Conservation (phyloP, 1,140 invertebrate species). For the Conus betulinus region DNA sequence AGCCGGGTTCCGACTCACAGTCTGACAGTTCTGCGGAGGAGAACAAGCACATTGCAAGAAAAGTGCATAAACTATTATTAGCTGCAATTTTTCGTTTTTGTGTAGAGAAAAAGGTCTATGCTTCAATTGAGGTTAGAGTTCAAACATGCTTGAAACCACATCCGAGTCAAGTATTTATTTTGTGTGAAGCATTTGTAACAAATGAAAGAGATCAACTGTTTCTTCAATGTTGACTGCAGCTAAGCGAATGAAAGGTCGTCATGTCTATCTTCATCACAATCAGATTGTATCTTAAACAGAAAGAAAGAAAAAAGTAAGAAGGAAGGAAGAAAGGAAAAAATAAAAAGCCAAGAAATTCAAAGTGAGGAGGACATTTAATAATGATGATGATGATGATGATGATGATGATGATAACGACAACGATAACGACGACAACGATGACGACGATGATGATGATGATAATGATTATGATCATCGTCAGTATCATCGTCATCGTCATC, state of each 20-base stretch:
- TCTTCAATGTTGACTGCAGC: not conserved
- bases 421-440: too few species aligned
- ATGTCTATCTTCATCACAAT: too few species aligned
- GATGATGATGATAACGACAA: too few species aligned
- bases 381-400: too few species aligned
- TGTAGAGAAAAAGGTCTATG: not conserved
- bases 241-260: too few species aligned
- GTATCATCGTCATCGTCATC: too few species aligned
- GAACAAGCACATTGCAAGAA: not conserved
- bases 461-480: too few species aligned
- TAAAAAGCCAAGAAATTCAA: not conserved
- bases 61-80: not conserved
- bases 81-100: not conserved
- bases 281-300: not conserved
- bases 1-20: slow-evolving; percentile 67
- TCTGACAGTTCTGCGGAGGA: slow-evolving; percentile 62
- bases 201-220: not conserved
- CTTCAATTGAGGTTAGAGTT: not conserved
- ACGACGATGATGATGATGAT: too few species aligned
- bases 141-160: too few species aligned
- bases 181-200: too few species aligned
- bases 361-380: not conserved
- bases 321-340: not conserved
- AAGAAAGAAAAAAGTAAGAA: not conserved
- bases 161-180: too few species aligned